These are phyloP conservation scores for Hypanus sabinus DNA, from an alignment of 2,113 vertebrate species.

Conservation along the genomic window DNA sequence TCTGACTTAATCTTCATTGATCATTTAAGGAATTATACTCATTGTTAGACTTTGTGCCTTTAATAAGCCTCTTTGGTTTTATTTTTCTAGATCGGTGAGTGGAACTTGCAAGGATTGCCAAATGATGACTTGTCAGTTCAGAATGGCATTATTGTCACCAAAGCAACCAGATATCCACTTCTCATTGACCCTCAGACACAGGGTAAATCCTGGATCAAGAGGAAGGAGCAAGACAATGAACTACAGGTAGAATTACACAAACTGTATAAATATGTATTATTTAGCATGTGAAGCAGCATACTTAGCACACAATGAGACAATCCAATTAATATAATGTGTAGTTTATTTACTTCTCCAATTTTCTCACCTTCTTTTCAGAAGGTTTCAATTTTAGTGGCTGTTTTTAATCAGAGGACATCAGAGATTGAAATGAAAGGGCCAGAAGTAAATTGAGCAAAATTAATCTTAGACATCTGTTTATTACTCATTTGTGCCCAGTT, in stretches of 20 bases:
- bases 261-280: neutral
- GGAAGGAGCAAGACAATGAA: slow-evolving; percentile 61
- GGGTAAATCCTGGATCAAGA: slow-evolving; percentile 66
- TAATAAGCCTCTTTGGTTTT: neutral
- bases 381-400: neutral
- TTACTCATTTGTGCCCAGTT: no score
- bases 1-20: neutral
- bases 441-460: no score
- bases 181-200: slow-evolving; percentile 65
- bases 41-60: neutral
- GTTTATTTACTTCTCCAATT: neutral
- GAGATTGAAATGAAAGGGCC: no score
- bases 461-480: no score
- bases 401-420: neutral
- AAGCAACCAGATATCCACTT: slow-evolving; percentile 64
- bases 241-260: slow-evolving; percentile 51
- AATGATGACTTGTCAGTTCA: slow-evolving; percentile 66
- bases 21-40: neutral
- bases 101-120: slow-evolving; percentile 64
- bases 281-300: neutral
- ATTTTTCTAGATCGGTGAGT: slow-evolving; percentile 56
- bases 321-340: neutral
- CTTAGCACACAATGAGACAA: neutral
- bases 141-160: slow-evolving; percentile 67
- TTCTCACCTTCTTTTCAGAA: neutral